Conservation (phyloP, 2,113 vertebrate species). For the Tychaedon coryphoeus region DNA sequence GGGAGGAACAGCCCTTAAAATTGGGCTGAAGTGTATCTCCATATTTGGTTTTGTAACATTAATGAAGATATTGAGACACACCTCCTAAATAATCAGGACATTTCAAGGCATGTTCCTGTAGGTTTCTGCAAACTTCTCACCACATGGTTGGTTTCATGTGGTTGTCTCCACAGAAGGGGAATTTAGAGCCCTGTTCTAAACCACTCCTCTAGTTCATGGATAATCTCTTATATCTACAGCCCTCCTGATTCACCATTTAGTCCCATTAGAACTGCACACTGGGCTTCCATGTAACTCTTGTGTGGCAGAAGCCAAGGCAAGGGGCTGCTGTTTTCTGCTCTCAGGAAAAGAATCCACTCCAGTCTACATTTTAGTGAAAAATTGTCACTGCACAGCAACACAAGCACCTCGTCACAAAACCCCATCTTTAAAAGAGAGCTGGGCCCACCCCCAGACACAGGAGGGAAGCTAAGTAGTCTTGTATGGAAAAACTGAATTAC, state of each 20-base stretch:
- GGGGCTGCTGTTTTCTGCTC: accelerated
- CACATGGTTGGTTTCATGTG: background rate
- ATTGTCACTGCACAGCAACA: background rate
- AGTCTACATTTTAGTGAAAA: background rate
- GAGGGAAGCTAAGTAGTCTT: background rate
- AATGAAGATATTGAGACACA: background rate
- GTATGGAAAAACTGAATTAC: background rate
- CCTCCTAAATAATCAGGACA: background rate
- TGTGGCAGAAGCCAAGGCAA: background rate
- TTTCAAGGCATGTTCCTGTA: background rate
- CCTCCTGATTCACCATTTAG: background rate
- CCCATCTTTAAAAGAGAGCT: background rate
- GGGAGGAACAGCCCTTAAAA: background rate
- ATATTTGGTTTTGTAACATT: background rate
- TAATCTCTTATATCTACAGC: background rate
- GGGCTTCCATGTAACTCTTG: accelerated
- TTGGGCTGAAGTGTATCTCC: background rate
- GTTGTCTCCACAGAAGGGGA: background rate
- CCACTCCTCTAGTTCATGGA: background rate
- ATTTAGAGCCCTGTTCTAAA: background rate
- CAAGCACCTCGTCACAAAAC: background rate
- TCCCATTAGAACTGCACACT: background rate
- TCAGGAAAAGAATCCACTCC: background rate
- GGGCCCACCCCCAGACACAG: background rate
- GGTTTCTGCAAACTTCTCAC: background rate